Conservation (phyloP, 2,113 vertebrate species). For the Leuciscus idus region DNA sequence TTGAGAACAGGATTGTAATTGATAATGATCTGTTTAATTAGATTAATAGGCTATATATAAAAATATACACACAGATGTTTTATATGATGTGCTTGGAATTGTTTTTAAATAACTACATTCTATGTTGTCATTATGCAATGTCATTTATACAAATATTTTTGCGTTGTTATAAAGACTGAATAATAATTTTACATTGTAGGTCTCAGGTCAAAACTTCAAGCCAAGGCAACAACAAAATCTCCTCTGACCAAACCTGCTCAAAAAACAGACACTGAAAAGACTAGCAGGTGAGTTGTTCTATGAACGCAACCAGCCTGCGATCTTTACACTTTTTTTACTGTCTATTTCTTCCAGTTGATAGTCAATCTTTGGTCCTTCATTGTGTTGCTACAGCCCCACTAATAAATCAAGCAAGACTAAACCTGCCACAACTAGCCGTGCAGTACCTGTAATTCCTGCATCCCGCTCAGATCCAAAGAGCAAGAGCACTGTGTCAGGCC, state of each 20-base stretch:
- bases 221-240: slow-evolving; percentile 67
- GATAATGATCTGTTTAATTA: neutral
- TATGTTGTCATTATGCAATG: neutral
- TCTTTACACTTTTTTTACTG: neutral
- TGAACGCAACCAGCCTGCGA: neutral
- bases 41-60: neutral
- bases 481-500: slow-evolving; percentile 70
- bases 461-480: slow-evolving; percentile 75
- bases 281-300: slow-evolving; percentile 70
- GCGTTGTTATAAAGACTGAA: neutral
- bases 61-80: neutral
- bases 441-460: slow-evolving; percentile 64
- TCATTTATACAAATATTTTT: neutral
- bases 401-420: slow-evolving; percentile 79
- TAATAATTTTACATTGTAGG: slow-evolving; percentile 62
- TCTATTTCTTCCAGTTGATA: neutral
- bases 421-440: slow-evolving; percentile 75
- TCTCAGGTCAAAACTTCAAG: slow-evolving; percentile 70
- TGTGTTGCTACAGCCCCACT: slow-evolving; percentile 71
- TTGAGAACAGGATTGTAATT: neutral
- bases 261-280: slow-evolving; percentile 70
- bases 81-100: neutral
- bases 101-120: neutral
- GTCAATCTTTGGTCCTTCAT: neutral
- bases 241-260: slow-evolving; percentile 66